Conservation (phyloP, 2,113 vertebrate species). For the Delphinus delphis region DNA sequence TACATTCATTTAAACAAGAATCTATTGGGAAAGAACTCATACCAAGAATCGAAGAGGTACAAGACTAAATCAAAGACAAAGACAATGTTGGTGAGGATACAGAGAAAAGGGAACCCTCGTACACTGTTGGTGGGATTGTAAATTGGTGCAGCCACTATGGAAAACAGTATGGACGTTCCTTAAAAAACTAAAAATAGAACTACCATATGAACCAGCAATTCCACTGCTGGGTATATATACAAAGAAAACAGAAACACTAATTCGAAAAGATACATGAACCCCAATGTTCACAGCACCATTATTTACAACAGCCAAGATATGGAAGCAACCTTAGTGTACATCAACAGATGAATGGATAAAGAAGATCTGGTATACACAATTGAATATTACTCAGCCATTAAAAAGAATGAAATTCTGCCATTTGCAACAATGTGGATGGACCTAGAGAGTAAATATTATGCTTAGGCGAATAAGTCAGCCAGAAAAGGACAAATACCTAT, state of each 20-base stretch:
- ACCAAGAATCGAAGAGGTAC: background rate
- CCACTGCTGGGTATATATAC: background rate
- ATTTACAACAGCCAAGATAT: background rate
- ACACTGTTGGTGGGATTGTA: background rate
- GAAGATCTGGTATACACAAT: background rate
- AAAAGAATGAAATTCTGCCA: background rate
- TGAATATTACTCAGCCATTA: background rate
- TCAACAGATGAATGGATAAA: background rate
- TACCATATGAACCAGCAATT: background rate
- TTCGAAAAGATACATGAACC: background rate
- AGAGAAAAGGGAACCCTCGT: background rate
- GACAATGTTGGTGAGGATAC: background rate
- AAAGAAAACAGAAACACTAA: background rate
- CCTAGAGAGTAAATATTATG: background rate
- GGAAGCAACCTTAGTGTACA: background rate
- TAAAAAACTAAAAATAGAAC: background rate
- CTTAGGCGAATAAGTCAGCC: background rate
- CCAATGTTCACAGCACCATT: background rate
- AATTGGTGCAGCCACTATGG: background rate
- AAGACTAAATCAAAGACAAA: background rate
- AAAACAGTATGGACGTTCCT: background rate
- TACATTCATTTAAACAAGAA: background rate
- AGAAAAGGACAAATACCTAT: background rate
- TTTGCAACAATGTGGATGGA: background rate
- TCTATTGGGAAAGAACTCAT: background rate